Percentiles rank a stretch among this genome's conserved stretches.
phyloP scores from a whole-genome alignment of 2,113 vertebrate genomes.

The Atrichornis clamosus region DNA sequence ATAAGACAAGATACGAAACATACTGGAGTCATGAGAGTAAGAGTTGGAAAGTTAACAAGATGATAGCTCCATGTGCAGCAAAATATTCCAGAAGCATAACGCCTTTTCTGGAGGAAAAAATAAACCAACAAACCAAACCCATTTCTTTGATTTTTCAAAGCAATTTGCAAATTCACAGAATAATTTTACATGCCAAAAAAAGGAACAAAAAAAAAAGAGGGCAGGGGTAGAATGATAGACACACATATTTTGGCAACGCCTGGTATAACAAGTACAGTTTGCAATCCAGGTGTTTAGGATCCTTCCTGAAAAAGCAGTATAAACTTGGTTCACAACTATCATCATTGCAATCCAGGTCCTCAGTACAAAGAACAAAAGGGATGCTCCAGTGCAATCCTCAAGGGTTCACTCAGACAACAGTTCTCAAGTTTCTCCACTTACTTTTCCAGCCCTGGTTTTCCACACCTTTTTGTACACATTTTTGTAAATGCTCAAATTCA shows the following conservation, averaged over 20 bases:
- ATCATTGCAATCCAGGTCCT: not conserved
- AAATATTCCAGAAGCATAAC: not conserved
- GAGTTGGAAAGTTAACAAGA: not conserved
- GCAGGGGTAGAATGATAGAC: not conserved
- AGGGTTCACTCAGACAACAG: not conserved
- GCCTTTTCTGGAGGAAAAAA: not conserved
- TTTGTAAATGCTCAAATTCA: not conserved
- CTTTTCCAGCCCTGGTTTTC: not conserved
- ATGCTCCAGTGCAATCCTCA: not conserved
- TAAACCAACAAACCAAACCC: not conserved
- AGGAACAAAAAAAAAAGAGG: accelerated
- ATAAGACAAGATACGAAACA: not conserved
- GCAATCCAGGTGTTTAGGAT: not conserved
- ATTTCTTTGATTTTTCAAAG: not conserved
- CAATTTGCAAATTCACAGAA: not conserved
- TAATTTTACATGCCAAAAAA: not conserved
- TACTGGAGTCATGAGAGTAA: not conserved
- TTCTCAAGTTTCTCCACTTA: not conserved
- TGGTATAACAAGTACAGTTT: not conserved
- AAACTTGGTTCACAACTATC: not conserved
- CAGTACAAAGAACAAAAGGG: not conserved
- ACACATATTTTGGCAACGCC: not conserved
- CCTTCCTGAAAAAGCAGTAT: not conserved
- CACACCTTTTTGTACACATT: not conserved
- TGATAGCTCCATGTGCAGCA: not conserved